Conservation (phyloP, 2,113 vertebrate species). For the Ifrita kowaldi region DNA sequence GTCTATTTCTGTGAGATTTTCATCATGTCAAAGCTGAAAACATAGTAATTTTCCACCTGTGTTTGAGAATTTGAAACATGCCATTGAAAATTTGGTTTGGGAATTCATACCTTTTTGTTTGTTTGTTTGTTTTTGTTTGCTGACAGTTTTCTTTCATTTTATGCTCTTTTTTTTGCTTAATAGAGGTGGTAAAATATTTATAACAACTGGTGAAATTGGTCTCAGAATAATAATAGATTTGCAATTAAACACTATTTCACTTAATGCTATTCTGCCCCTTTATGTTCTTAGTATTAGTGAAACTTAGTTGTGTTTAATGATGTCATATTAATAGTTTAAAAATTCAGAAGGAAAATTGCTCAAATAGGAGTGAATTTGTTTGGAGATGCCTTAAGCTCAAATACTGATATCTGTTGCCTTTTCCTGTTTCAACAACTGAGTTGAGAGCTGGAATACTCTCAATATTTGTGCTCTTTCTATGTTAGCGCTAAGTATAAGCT, state of each 20-base stretch:
- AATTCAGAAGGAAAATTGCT: not conserved
- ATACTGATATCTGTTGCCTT: not conserved
- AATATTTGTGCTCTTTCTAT: not conserved
- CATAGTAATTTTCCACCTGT: not conserved
- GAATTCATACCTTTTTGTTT: not conserved
- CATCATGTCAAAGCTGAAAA: not conserved
- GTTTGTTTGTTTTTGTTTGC: not conserved
- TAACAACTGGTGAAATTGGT: not conserved
- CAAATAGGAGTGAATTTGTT: not conserved
- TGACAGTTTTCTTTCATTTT: not conserved
- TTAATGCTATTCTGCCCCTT: not conserved
- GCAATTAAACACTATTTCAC: not conserved
- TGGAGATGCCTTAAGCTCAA: not conserved
- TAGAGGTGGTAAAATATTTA: not conserved
- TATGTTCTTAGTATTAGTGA: not conserved
- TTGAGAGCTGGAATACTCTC: not conserved
- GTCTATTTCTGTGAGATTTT: not conserved
- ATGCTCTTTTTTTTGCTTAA: not conserved
- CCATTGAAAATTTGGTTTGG: not conserved
- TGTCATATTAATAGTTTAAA: not conserved
- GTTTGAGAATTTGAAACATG: not conserved
- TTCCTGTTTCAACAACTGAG: not conserved
- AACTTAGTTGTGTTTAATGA: not conserved
- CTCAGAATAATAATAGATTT: not conserved
- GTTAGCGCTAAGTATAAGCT: not conserved